Base-by-base conservation (phyloP, 2,113 vertebrate genomes). In the Corythoichthys intestinalis region DNA sequence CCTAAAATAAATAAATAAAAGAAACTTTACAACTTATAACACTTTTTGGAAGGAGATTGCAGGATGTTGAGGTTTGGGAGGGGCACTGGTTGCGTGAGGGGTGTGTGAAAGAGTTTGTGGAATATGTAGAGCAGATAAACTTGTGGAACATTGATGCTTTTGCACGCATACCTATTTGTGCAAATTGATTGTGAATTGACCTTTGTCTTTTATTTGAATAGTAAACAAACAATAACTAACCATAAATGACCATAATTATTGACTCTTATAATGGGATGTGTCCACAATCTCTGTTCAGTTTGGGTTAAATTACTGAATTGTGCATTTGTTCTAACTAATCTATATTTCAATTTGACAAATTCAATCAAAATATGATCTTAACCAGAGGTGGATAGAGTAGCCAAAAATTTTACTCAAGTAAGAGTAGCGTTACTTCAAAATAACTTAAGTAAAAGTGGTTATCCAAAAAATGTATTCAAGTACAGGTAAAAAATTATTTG, bases 51-150 rank as follows among this genome's bases (percentile, higher is more conserved):
- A 56, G 38, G 61, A 70, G 83, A 67, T 70, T 49, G 78, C 85
- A 79, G 87, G 82, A 87, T 74, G 80, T 79, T 80, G 73, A 81
- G 76, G 78, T 80, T 77, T 79, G 86, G 86, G 91, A 89, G 82
- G 81, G 76, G 81, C 73, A 6, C 64, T 2, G 75, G 74, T 52
- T 69, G 77, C 71, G 75, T 70, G 47, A 15, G 49, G 44, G 46
- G 68, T 46, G 6, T 48, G 56, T 61, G 67, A 74, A 72, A 71
- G 57, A 83, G 81, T 77, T 84, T 88, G 89, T 80, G 86, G 84
- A 65, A 79, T 67, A 59, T 83, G 83, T 62, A 81, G 82, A 76
- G 54, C 15, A 54, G 75, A 76, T 84, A 76, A 66, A 80, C 50
- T 60, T 35, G 64, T 57, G 61, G 47, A 61, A 66, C 41, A 44